Evolutionary conservation across 2,797 vertebrate species (phyloP).

Genomic region (Capromys pilorides): DNA sequence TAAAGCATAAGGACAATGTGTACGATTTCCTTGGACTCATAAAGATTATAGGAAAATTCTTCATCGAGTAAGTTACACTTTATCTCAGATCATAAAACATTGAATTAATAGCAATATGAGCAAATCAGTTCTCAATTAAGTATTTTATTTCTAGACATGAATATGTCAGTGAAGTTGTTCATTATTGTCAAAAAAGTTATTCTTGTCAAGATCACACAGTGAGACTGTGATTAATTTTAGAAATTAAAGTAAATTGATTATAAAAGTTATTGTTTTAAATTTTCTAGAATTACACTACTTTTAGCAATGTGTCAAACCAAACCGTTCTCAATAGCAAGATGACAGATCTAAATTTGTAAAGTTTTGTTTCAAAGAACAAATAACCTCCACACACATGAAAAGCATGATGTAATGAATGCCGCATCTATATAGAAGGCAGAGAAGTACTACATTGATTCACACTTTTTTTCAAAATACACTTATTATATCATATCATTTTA

Average conservation of each 20-base stretch:
- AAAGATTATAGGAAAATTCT: conserved; percentile 30
- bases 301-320: conserved; percentile 45
- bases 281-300: conserved; percentile 55
- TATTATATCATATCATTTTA: neutral
- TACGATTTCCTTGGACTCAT: conserved; percentile 54
- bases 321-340: conserved; percentile 16
- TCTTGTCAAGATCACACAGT: conserved; percentile 44
- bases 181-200: conserved; percentile 47
- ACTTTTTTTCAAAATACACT: neutral
- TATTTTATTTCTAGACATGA: conserved; percentile 62
- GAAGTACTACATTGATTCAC: neutral
- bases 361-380: neutral
- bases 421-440: neutral
- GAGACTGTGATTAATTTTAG: conserved; percentile 72
- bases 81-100: conserved; percentile 57
- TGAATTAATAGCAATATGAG: conserved; percentile 56
- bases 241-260: conserved; percentile 73
- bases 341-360: neutral
- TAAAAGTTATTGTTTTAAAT: conserved; percentile 58
- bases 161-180: conserved; percentile 62
- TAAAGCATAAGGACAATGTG: conserved; percentile 48
- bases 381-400: neutral
- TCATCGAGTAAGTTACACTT: neutral
- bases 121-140: conserved; percentile 62
- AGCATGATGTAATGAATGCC: neutral